Percentiles rank a stretch among this genome's conserved stretches.
Conservation (phyloP, 1,140 invertebrate genomes). For the Dendrolimus punctatus region DNA sequence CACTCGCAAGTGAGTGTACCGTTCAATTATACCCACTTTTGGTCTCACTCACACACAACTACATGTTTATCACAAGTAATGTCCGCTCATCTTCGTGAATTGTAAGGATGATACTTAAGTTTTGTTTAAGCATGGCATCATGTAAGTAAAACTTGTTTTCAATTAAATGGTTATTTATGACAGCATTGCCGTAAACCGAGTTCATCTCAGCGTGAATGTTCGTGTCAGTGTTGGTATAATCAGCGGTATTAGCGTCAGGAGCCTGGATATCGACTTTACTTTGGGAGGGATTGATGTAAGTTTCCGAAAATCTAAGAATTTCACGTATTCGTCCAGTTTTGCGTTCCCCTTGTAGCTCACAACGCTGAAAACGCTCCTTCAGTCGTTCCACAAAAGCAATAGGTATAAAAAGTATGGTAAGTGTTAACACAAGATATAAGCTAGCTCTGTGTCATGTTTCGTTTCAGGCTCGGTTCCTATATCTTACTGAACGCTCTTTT, state of each 20-base stretch:
- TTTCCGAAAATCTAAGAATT: not conserved
- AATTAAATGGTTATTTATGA: constrained; percentile 9
- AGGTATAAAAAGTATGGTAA: not conserved
- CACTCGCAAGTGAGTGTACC: too few relatives aligned
- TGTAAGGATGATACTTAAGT: too few relatives aligned
- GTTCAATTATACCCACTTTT: too few relatives aligned
- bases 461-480: too few relatives aligned
- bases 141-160: too few relatives aligned
- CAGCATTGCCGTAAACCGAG: constrained; percentile 19
- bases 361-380: too few relatives aligned
- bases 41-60: too few relatives aligned
- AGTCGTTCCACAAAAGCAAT: not conserved
- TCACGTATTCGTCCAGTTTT: not conserved
- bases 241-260: constrained; percentile 26
- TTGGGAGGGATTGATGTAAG: constrained; percentile 25
- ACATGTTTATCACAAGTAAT: too few relatives aligned
- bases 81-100: too few relatives aligned
- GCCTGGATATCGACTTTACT: constrained; percentile 19
- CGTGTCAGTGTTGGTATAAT: constrained; percentile 33
- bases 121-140: too few relatives aligned
- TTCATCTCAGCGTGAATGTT: constrained; percentile 21
- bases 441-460: too few relatives aligned
- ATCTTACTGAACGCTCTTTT: too few relatives aligned
- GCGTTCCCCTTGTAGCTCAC: not conserved
- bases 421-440: not conserved